Base-by-base conservation (phyloP, 2,888 invertebrate genomes). In the Tenthredo distinguenda region DNA sequence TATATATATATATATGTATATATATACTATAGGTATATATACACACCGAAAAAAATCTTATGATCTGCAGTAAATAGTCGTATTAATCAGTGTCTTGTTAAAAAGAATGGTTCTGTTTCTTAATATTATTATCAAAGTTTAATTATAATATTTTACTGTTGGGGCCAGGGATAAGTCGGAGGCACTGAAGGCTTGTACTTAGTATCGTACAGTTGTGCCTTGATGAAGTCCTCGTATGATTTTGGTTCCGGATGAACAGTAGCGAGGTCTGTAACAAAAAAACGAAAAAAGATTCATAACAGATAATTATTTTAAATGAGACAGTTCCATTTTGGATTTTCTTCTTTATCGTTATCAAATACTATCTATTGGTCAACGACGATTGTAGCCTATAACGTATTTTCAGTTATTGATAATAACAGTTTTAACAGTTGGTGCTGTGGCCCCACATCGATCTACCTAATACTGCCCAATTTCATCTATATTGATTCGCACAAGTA, bases 141-240 rank as follows among this genome's bases (percentile, higher is more conserved):
- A 26, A 12, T 26, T 26, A 62, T 62, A 4, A 68, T 68, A 68
- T 83, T 83, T 40, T n/a, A 58, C 81, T 81, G 40, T 18, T 68
- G 83, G 2, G 96, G 95, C 94, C 95, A 96, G 62, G 94, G 88
- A 90, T 97, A 97, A 79, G 95, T 94, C 83, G 95, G 94, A 85
- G 98, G 98, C 90, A 97, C 90, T 47, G 97, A 96, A 82, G 96
- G 93, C 86, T 94, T 90, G 93, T 98, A 98, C 77, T 94, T 94
- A 87, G 96, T 95, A 92, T 97, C 96, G 94, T 98, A 98, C 95
- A 97, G 96, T 94, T 98, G 97, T 47, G 96, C 96, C 91, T 96
- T 96, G 90, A 98, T 96, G 92, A 97, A 98, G 87, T 94, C 95
- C 90, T 96, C 95, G 91, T 96, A 96, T 93, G 98, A 95, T 84